phyloP scores from a whole-genome alignment of 2,888 invertebrate species.

The Standfussiana lucernea region DNA sequence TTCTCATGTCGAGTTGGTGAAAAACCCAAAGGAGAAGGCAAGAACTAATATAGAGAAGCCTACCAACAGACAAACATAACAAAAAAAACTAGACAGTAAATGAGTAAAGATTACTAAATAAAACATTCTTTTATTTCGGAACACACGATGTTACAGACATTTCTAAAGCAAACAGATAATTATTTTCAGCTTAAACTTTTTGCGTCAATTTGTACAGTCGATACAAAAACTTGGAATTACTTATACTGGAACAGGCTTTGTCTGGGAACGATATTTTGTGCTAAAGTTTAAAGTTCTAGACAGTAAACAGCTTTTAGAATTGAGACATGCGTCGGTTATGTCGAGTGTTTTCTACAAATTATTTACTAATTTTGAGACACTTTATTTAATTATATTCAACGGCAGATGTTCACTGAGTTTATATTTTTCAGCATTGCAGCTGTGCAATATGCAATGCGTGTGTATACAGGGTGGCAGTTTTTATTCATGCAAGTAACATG shows the following conservation, averaged over 20 bases:
- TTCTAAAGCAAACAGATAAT: background rate
- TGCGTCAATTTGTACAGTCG: background rate
- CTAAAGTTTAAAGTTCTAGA: background rate
- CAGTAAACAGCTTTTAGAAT: conserved; percentile 10
- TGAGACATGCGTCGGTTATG: background rate
- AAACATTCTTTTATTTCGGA: background rate
- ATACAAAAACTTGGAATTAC: conserved; percentile 15
- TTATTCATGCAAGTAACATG: no score
- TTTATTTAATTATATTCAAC: conserved; percentile 1
- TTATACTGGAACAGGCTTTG: background rate
- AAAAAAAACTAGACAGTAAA: background rate
- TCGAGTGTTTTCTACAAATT: conserved; percentile 1
- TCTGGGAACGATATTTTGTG: background rate
- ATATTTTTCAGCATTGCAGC: background rate
- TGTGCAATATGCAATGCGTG: background rate
- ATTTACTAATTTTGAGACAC: conserved; percentile 8
- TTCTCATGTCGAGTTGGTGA: no score
- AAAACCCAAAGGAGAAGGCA: no score
- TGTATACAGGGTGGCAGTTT: background rate
- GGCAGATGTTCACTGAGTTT: background rate
- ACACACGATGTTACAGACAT: background rate
- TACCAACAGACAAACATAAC: background rate
- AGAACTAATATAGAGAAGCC: no score
- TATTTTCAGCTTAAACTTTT: background rate
- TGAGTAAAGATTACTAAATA: background rate